These are phyloP conservation scores for Hippocampus comes DNA, from an alignment of 2,113 vertebrate species.

Conservation along the genomic window DNA sequence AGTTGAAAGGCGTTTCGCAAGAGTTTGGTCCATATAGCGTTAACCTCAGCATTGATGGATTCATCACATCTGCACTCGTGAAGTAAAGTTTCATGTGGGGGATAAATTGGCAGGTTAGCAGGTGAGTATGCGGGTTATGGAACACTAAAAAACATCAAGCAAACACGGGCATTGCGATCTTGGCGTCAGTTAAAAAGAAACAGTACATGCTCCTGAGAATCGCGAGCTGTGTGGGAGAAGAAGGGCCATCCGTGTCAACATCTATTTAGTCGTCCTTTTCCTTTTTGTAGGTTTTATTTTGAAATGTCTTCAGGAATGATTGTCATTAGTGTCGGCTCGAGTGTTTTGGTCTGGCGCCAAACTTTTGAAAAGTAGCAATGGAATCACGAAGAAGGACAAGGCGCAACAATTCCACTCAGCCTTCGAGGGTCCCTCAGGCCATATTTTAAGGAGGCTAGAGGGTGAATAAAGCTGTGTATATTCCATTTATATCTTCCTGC, in stretches of 20 bases:
- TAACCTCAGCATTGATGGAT: constrained; percentile 17
- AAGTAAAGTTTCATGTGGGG: constrained; percentile 37
- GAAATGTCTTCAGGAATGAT: constrained; percentile 38
- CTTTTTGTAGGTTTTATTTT: constrained; percentile 46
- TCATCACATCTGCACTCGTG: constrained; percentile 46
- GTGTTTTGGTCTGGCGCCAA: constrained; percentile 51
- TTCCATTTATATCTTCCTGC: constrained; percentile 57
- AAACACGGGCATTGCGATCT: constrained; percentile 16
- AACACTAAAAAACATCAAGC: constrained; percentile 31
- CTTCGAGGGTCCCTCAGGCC: constrained; percentile 66
- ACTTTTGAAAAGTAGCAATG: constrained; percentile 52
- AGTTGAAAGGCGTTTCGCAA: background rate
- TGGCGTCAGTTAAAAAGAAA: constrained; percentile 24
- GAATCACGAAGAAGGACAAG: constrained; percentile 61
- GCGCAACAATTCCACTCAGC: constrained; percentile 56
- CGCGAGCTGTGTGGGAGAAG: constrained; percentile 10
- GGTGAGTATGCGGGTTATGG: constrained; percentile 48
- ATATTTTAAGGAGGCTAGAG: constrained; percentile 71
- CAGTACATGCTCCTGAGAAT: constrained; percentile 10
- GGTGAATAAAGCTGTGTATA: constrained; percentile 64
- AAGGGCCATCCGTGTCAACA: constrained; percentile 36
- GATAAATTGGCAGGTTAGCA: constrained; percentile 57
- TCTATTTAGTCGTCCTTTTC: constrained; percentile 38
- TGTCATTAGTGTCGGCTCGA: constrained; percentile 37
- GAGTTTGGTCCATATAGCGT: background rate